Conservation (phyloP, 2,888 invertebrate species). For the Sphaerophoria rueppellii region DNA sequence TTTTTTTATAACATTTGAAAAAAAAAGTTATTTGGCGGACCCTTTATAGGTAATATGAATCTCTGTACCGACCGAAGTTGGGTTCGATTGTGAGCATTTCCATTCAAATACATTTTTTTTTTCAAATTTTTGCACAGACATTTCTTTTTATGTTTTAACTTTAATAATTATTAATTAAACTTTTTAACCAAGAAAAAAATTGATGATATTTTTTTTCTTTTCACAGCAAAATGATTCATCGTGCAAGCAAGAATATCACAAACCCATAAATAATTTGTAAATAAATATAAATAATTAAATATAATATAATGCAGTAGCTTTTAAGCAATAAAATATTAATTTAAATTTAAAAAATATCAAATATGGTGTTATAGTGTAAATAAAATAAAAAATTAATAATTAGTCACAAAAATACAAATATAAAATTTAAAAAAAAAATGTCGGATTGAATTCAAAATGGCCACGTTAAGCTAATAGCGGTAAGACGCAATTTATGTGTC, state of each 20-base stretch:
- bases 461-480: conserved; percentile 58
- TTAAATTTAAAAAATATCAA: conserved; percentile 5
- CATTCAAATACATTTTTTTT: too few species aligned
- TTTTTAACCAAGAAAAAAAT: neutral
- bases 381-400: conserved; percentile 33
- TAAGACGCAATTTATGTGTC: conserved; percentile 60
- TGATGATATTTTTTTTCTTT: conserved; percentile 4
- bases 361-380: conserved; percentile 58
- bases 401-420: conserved; percentile 10
- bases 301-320: conserved; percentile 18
- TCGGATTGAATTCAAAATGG: conserved; percentile 67
- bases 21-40: too few species aligned
- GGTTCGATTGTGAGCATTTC: too few species aligned
- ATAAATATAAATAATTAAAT: conserved; percentile 33
- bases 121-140: too few species aligned
- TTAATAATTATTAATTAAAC: neutral
- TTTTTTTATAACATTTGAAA: too few species aligned
- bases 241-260: conserved; percentile 17
- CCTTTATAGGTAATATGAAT: too few species aligned
- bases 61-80: too few species aligned
- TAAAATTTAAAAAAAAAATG: conserved; percentile 30
- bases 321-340: conserved; percentile 21
- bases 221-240: conserved; percentile 56
- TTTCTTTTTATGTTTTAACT: neutral
- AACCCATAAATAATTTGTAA: conserved; percentile 48